Base-by-base conservation (phyloP, 2,888 invertebrate genomes). In the Gryllus longicercus region DNA sequence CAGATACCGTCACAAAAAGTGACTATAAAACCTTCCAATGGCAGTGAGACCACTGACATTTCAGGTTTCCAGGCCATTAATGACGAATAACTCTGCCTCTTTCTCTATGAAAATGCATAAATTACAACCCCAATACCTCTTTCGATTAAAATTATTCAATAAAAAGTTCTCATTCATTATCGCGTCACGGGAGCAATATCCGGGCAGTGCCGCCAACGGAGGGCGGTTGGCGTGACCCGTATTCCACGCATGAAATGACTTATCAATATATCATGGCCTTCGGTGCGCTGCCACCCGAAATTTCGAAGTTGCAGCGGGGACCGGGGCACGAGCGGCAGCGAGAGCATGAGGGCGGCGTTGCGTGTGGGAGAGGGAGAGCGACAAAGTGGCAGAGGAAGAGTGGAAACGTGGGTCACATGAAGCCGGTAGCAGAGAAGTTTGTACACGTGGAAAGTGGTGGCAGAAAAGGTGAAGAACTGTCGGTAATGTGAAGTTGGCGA, bases 211-310 rank as follows among this genome's bases (percentile, higher is more conserved):
- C n/a, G 12, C 16, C 16, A 5, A 8, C 8, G 38, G 8, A 5
- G 38, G 38, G 38, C 38, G 38, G 38, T 8, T 0, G 16, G 63
- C 5, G 4, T 8, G n/a, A 63, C 63, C 63, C 63, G n/a, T 63
- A 63, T 16, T 63, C 63, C 63, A 18, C 63, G 63, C 63, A 63
- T 63, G 63, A 63, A 63, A 63, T 16, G 63, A 11, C 12, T 63
- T 63, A 63, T 63, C 63, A 63, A 63, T 63, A 63, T 63, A 63
- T 63, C 63, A 63, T 8, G 63, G 63, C 63, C n/a, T 63, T 63
- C 63, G 63, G 63, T 14, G 63, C 63, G 5, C 38, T 8, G 38
- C 38, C 38, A 5, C 11, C 16, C n/a, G 14, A 63, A 63, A 63
- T 63, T 63, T 63, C 14, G 63, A 63, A 63, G 63, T 63, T 63